Evolutionary conservation across 2,797 vertebrate species (phyloP), one percentile per base, ranked within the genome.

Genomic region (Characodon lateralis): DNA sequence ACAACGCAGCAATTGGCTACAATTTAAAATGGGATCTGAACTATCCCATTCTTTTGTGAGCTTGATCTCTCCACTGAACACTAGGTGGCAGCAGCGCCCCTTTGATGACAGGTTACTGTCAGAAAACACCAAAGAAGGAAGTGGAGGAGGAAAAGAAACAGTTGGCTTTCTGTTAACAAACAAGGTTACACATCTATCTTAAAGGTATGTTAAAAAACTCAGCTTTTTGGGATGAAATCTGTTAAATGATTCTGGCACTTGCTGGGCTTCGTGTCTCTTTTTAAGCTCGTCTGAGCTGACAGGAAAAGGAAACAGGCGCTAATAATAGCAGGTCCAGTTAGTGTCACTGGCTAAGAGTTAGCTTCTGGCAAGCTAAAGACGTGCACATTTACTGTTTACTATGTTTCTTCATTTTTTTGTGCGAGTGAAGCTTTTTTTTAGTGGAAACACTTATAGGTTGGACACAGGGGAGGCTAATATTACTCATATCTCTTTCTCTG

Each of bases 131-230:
- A 76, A 55, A 87, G 87, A 84, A 91, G 89, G 85, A 91, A 89
- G 90, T 90, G 84, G 12, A 74, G 69, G 26, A 55, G 59, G 66
- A 74, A 75, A 70, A 72, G 89, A 91, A 80, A 50, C 85, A 85
- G 77, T 86, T 89, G 80, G 83, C 82, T 87, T 83, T 88, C 83
- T 88, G 89, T 89, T 77, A 72, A 88, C 83, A 92, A 92, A 93
- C 88, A 89, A 91, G 90, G 89, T 90, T 90, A 88, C 79, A 90
- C 80, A 87, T 26, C 83, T 83, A 78, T 74, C 71, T 48, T 28
- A 79, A 53, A 92, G 90, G 89, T 92, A 92, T 78, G 87, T 83
- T 48, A 26, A 70, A 70, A 28, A 74, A 80, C 79, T 13, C 56
- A 51, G 50, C 79, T 76, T 77, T 79, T 84, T 85, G 87, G 50